Percentiles rank a stretch among this genome's conserved stretches.
phyloP scores from a whole-genome alignment of 2,888 invertebrate genomes.

The Melieria picta region DNA sequence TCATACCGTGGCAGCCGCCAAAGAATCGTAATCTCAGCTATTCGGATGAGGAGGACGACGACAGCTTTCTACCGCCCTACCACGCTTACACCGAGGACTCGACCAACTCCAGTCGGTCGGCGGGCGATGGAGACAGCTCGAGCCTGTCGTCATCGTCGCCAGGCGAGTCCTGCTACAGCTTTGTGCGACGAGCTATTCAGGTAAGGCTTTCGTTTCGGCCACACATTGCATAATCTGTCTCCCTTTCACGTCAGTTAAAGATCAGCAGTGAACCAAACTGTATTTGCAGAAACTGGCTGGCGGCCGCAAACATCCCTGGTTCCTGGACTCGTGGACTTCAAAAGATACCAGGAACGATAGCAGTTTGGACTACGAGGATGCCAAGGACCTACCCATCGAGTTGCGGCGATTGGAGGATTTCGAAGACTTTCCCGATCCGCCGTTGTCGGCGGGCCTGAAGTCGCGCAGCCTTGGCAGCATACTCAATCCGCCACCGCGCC shows the following conservation, averaged over 20 bases:
- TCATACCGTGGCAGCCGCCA: conserved; percentile 89
- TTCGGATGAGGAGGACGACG: conserved; percentile 68
- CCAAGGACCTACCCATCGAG: conserved; percentile 88
- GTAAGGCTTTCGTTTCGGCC: conserved; percentile 58
- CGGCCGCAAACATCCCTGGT: conserved; percentile 77
- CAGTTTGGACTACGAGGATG: conserved; percentile 72
- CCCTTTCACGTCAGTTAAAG: no score
- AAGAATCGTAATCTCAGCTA: conserved; percentile 62
- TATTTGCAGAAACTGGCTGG: conserved; percentile 77
- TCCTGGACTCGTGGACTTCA: conserved; percentile 82
- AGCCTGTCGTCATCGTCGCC: conserved; percentile 84
- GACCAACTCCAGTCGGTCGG: conserved; percentile 73
- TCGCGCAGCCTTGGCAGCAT: conserved; percentile 88
- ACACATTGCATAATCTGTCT: conserved; percentile 7
- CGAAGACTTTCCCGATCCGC: conserved; percentile 69
- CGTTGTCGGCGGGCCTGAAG: conserved; percentile 75
- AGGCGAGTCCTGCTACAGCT: conserved; percentile 94
- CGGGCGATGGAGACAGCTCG: conserved; percentile 77
- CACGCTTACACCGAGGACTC: conserved; percentile 76
- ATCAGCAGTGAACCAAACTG: no score
- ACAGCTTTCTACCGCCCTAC: conserved; percentile 69
- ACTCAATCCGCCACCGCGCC: conserved; percentile 77
- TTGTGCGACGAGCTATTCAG: conserved; percentile 86
- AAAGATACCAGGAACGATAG: conserved; percentile 70
- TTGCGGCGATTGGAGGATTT: conserved; percentile 80